These are phyloP conservation scores for Saguinus midas DNA, from an alignment of 2,113 vertebrate species.

Conservation along the genomic window DNA sequence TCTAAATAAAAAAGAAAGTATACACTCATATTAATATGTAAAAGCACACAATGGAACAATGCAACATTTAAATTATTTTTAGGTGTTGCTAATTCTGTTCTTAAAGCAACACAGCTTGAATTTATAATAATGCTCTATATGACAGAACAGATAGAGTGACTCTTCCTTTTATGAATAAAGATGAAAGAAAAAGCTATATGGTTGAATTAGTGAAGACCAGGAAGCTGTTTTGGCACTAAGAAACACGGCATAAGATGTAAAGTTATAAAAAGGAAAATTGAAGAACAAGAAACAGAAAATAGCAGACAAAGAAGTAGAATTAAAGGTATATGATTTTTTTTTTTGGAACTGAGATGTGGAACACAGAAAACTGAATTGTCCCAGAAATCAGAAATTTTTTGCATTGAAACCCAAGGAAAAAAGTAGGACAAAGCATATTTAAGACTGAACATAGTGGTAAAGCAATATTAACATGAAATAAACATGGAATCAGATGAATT, in stretches of 20 bases:
- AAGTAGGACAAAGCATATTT: background rate
- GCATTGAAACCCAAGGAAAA: background rate
- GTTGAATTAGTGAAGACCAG: background rate
- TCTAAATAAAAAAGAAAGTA: background rate
- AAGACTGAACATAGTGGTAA: background rate
- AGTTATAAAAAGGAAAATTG: background rate
- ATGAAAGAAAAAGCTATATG: background rate
- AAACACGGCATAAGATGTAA: background rate
- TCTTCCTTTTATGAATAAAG: background rate
- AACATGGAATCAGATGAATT: background rate
- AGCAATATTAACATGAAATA: conserved; percentile 6
- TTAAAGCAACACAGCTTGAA: background rate
- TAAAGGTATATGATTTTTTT: background rate
- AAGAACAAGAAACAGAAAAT: conserved; percentile 1
- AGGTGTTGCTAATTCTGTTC: background rate
- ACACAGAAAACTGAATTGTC: background rate
- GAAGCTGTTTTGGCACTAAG: background rate
- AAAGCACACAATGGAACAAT: background rate
- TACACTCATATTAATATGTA: background rate
- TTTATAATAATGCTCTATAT: background rate
- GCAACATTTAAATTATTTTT: background rate
- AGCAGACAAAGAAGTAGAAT: background rate
- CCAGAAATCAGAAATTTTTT: background rate
- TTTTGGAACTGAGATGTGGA: background rate
- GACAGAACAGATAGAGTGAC: background rate